A percentile compares a stretch with the other conserved stretches of the same genome.
These are phyloP conservation scores for Vidua macroura DNA, from an alignment of 2,113 vertebrate species.

Conservation along the genomic window DNA sequence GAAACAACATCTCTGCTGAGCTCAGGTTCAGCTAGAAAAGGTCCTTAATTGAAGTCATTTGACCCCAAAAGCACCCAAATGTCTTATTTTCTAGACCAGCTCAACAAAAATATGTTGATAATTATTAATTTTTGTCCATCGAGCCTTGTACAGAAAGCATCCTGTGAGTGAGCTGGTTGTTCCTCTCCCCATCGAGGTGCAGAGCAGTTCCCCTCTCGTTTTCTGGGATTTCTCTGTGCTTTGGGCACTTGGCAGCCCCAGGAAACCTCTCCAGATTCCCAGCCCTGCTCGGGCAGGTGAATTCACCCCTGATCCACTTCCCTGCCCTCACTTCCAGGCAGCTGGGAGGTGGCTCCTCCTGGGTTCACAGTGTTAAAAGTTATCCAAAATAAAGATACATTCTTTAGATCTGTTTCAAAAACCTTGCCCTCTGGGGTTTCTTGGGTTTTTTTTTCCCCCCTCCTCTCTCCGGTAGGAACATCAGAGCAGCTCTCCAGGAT, in stretches of 20 bases:
- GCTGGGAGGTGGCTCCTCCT: neutral
- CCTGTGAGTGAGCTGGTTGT: neutral
- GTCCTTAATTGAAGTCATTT: neutral
- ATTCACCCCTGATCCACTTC: neutral
- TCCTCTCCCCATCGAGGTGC: neutral
- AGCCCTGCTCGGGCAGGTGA: accelerated
- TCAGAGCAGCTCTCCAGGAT: neutral
- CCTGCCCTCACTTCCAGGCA: neutral
- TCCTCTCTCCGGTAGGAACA: neutral
- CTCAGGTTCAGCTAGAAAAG: neutral
- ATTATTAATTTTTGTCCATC: neutral
- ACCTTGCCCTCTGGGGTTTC: neutral
- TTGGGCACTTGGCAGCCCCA: neutral
- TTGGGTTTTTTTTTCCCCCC: accelerated
- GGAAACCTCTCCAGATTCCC: neutral
- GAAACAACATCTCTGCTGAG: neutral
- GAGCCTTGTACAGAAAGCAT: neutral
- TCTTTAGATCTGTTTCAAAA: neutral
- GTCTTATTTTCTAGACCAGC: neutral
- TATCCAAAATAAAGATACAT: neutral
- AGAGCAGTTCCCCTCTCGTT: neutral
- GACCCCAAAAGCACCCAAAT: neutral
- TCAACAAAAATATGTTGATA: accelerated
- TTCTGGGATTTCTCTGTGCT: neutral
- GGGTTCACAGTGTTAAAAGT: accelerated